Evolutionary conservation across 1,140 invertebrate genomes (phyloP), one percentile per base, ranked within the genome.

Genomic region (Drosophila cardini): DNA sequence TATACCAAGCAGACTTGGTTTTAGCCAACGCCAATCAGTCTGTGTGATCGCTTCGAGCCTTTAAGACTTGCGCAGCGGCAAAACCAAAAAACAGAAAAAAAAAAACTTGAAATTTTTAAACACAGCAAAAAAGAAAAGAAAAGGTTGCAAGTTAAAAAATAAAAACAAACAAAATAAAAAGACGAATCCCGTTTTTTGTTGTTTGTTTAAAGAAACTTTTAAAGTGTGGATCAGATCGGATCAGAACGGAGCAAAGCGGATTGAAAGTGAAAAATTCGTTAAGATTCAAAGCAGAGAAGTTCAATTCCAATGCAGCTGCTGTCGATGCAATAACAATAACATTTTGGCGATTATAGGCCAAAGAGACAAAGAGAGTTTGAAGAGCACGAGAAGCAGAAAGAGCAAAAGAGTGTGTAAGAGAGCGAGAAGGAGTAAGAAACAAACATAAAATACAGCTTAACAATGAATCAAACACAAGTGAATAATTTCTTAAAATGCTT

Each of bases 401-500:
- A 15, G 11, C 5, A 53, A 46, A 10, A 0, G 26, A 3, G n/a
- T n/a, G 7, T n/a, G n/a, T n/a, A n/a, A 16, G 30, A 26, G n/a
- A 16, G 40, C 18, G 46, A 16, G 65, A 62, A 78, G 26, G 53
- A 15, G 48, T 11, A 56, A 38, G 32, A 50, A 26, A 16, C 62
- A 15, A 42, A 65, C 67, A 40, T 71, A 61, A 70, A 65, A 77
- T 52, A 36, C 16, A 32, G 46, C 40, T 45, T 57, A 52, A 87
- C 71, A 60, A 89, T 89, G 84, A 89, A 89, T 84, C 84, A 89
- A 90, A 84, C 84, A 73, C 80, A 89, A 80, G 85, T 89, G 53
- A 90, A 89, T 80, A 80, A 89, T 80, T 89, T 89, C 68, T 76
- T 89, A 53, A 90, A 89, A 72, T 89, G 84, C 85, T 89, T 89